phyloP scores from a whole-genome alignment of 2,113 vertebrate genomes.

The Aptenodytes patagonicus region DNA sequence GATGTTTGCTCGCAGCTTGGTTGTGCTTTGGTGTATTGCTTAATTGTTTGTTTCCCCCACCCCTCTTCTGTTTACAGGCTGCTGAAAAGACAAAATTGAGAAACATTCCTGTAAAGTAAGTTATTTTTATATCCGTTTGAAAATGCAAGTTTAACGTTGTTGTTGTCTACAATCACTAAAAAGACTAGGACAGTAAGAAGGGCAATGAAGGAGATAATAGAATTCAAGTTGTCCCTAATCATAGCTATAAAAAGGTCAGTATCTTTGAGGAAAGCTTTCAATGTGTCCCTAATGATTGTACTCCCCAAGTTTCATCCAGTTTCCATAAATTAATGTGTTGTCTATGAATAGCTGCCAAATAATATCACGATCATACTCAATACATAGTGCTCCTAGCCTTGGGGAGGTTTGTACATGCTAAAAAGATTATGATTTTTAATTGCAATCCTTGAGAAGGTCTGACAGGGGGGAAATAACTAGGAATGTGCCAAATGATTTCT shows the following conservation, averaged over 20 bases:
- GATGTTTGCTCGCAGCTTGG: neutral
- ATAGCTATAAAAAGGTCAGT: neutral
- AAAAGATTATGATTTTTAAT: constrained; percentile 74
- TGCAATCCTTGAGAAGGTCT: constrained; percentile 63
- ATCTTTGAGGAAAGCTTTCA: constrained; percentile 11
- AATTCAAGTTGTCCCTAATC: constrained; percentile 45
- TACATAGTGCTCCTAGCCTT: constrained; percentile 53
- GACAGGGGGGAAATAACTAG: constrained; percentile 49
- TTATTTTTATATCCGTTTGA: constrained; percentile 55
- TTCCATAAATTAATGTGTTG: constrained; percentile 70
- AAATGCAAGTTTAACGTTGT: constrained; percentile 21
- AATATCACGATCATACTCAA: constrained; percentile 62
- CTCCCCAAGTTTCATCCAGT: constrained; percentile 57
- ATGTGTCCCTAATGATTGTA: constrained; percentile 14
- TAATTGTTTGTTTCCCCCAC: constrained; percentile 59
- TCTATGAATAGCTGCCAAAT: constrained; percentile 69
- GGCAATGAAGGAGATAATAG: neutral
- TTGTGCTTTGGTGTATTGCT: constrained; percentile 21
- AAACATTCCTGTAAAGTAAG: constrained; percentile 90
- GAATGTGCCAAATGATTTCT: constrained; percentile 57
- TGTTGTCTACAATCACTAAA: neutral
- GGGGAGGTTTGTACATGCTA: constrained; percentile 63
- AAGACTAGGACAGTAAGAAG: neutral
- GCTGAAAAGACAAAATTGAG: constrained; percentile 91
- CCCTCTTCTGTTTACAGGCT: constrained; percentile 82